Base-by-base conservation (phyloP, 2,888 invertebrate genomes). In the Luperina nickerlii region DNA sequence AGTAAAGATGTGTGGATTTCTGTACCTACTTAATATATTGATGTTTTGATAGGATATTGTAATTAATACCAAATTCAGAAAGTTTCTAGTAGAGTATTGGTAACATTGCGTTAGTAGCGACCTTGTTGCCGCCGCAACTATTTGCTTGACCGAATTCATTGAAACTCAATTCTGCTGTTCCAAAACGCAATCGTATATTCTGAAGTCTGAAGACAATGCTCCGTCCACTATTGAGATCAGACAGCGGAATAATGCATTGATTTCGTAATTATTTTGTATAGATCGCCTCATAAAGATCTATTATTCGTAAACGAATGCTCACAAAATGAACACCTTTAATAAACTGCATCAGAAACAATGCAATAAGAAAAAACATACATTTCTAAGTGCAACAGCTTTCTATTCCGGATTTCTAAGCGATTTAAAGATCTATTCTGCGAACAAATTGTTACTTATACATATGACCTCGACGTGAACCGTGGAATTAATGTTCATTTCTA, bases 111-210 rank as follows among this genome's bases (percentile, higher is more conserved):
- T 91, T 92, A 92, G 86, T 81, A 83, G 78, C 90, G 93, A 92
- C 94, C 94, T 94, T 94, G 92, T 85, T 86, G 88, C 90, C 85
- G 90, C 90, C 87, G 91, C 91, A 93, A 92, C 91, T 90, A 91
- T 90, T 92, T 92, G 92, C 92, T 93, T 92, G 92, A 91, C 92
- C 92, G 92, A 94, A 93, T 92, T 91, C 90, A 92, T 91, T 93
- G 91, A 92, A 92, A 92, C 89, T 88, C 81, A 86, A 88, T 88
- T 90, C 89, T 88, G 84, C 84, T 90, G 87, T 90, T 90, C 86
- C 84, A 87, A 91, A 92, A 91, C 86, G 82, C 87, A 90, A 90
- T 83, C 76, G 82, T 84, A 86, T 84, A 87, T 85, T 86, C 82
- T 81, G 82, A 89, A 88, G 84, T 85, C 82, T 81, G 82, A 90